Percentiles rank a stretch among this genome's conserved stretches.
These are phyloP conservation scores for Heliconius sara DNA, from an alignment of 2,888 invertebrate genomes.

Conservation along the genomic window DNA sequence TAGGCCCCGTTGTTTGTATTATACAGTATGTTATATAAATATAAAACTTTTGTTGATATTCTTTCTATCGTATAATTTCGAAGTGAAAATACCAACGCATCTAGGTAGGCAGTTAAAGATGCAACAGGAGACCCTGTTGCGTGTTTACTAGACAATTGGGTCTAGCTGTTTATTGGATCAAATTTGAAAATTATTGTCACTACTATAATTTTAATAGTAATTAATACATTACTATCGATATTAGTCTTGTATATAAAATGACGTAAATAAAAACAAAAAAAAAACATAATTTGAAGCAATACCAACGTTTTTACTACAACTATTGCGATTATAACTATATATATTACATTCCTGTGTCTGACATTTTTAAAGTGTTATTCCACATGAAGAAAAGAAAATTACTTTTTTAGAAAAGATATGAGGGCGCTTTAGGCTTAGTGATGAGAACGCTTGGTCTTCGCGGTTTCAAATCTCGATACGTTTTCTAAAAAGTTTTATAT, in stretches of 20 bases:
- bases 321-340: background rate
- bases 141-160: constrained; percentile 4
- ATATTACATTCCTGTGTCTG: too few species aligned
- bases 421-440: too few species aligned
- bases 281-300: background rate
- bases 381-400: too few species aligned
- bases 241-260: background rate
- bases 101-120: constrained; percentile 10
- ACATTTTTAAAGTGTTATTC: too few species aligned
- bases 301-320: background rate
- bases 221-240: background rate
- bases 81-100: background rate
- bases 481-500: too few species aligned
- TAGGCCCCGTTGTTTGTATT: background rate
- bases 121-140: constrained; percentile 39
- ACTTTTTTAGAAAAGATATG: too few species aligned
- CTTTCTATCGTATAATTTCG: background rate
- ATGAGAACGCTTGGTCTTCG: too few species aligned
- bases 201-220: background rate
- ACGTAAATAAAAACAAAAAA: background rate
- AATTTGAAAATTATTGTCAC: background rate
- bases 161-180: background rate
- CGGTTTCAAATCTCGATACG: too few species aligned
- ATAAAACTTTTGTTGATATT: background rate
- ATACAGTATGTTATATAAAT: too few species aligned